These are phyloP conservation scores for Amphipyra berbera DNA, from an alignment of 2,888 invertebrate genomes.

Conservation along the genomic window DNA sequence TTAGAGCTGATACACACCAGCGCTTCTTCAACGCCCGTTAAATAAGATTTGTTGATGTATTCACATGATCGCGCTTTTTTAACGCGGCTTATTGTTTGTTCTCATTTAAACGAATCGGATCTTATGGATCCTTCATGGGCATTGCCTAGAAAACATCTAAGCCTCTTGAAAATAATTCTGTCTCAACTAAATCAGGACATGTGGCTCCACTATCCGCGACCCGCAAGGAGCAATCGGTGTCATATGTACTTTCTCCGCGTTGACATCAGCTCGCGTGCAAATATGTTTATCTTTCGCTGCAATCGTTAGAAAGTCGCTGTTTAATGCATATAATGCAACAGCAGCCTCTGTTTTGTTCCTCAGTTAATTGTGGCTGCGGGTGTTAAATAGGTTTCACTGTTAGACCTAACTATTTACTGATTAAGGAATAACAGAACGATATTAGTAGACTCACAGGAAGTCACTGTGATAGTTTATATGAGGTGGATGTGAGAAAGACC, in stretches of 20 bases:
- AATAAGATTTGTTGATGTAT: too few species aligned
- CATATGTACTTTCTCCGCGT: constrained; percentile 68
- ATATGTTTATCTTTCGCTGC: constrained; percentile 64
- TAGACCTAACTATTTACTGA: background rate
- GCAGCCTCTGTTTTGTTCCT: constrained; percentile 36
- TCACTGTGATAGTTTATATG: background rate
- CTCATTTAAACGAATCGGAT: too few species aligned
- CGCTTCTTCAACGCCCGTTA: too few species aligned
- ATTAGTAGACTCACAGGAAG: background rate
- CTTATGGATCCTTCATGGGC: too few species aligned
- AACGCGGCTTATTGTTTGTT: too few species aligned
- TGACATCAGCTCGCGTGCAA: constrained; percentile 65
- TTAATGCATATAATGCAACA: constrained; percentile 43
- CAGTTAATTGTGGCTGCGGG: constrained; percentile 30
- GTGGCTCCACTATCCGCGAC: constrained; percentile 25
- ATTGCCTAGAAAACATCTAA: too few species aligned
- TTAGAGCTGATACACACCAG: too few species aligned
- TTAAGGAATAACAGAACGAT: background rate
- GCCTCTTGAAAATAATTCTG: background rate
- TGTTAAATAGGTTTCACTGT: constrained; percentile 29
- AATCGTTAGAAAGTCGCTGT: constrained; percentile 63
- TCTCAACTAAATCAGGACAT: constrained; percentile 7
- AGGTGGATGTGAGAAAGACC: too few species aligned
- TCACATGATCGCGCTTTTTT: too few species aligned
- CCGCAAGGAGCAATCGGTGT: constrained; percentile 55